phyloP scores from a whole-genome alignment of 2,113 vertebrate species.

The Lanius collurio region DNA sequence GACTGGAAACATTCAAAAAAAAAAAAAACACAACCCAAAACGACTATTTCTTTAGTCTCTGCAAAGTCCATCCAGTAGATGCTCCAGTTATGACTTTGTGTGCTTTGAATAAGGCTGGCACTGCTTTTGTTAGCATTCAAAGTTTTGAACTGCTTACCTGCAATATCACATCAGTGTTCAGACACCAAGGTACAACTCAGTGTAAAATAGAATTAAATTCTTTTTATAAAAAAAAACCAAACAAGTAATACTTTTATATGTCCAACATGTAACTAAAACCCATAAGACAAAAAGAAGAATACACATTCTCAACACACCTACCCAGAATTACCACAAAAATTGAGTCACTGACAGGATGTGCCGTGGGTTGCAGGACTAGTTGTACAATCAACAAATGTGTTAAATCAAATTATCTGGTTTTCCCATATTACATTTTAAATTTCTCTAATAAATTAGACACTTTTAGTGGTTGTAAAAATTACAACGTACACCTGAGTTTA shows the following conservation, averaged over 20 bases:
- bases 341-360: constrained; percentile 77
- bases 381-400: constrained; percentile 62
- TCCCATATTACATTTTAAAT: constrained; percentile 76
- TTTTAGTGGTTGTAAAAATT: background rate
- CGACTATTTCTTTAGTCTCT: background rate
- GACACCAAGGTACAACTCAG: constrained; percentile 60
- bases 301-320: constrained; percentile 4
- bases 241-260: constrained; percentile 52
- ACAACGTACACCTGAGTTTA: background rate
- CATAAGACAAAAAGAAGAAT: constrained; percentile 23
- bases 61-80: background rate
- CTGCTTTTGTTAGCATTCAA: background rate
- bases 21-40: background rate
- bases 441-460: constrained; percentile 70
- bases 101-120: background rate
- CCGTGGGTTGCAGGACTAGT: constrained; percentile 40
- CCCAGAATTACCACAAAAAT: constrained; percentile 81
- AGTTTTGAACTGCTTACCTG: background rate
- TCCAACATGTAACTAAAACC: constrained; percentile 70
- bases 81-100: background rate
- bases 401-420: constrained; percentile 70
- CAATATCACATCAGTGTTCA: constrained; percentile 4
- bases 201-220: constrained; percentile 59
- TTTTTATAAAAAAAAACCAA: constrained; percentile 74
- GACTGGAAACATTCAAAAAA: background rate